Evolutionary conservation across 2,888 invertebrate species (phyloP), one percentile per base, ranked within the genome.

Genomic region (Caenorhabditis doughertyi): DNA sequence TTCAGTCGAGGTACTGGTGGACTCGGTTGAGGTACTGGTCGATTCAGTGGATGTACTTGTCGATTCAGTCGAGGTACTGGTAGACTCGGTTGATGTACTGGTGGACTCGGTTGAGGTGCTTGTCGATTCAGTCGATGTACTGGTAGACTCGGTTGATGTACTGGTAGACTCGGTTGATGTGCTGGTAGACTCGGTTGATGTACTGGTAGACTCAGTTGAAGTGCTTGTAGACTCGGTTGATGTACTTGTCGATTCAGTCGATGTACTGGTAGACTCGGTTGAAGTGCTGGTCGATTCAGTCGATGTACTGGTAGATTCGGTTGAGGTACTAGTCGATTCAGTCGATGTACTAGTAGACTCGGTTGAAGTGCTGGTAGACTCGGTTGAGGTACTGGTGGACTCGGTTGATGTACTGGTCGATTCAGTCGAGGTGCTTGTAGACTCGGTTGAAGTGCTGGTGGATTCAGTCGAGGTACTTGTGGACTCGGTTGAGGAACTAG

Each of bases 311-410:
- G n/a, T 68, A 0, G 68, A 29, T 13, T 29, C 60, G 25, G 71
- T 71, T 11, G 76, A 51, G 3, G 76, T 79, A n/a, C 64, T 79
- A 0, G 70, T 79, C 7, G 55, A 25, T 18, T 47, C 64, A 1
- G 79, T 79, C 9, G 79, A 62, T 13, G 64, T 70, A 4, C 51
- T 39, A 13, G 74, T 64, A 3, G 47, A 29, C 18, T 56, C 76
- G 2, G 76, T 76, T 2, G 64, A 65, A 1, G 80, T 70, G 16
- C 51, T 32, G 4, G 77, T 77, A 1, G 68, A 49, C 13, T 49
- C 72, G 3, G 72, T 71, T 7, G 62, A 49, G 1, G 62, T 60
- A 13, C 60, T 27, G 8, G 32, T 51, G 0, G 62, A 32, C 11
- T 62, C 39, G 13, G 67, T 68, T 0, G 51, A 42, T 3, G 70